Base-by-base conservation (phyloP, 2,888 invertebrate genomes). In the Odontocolon sp. region DNA sequence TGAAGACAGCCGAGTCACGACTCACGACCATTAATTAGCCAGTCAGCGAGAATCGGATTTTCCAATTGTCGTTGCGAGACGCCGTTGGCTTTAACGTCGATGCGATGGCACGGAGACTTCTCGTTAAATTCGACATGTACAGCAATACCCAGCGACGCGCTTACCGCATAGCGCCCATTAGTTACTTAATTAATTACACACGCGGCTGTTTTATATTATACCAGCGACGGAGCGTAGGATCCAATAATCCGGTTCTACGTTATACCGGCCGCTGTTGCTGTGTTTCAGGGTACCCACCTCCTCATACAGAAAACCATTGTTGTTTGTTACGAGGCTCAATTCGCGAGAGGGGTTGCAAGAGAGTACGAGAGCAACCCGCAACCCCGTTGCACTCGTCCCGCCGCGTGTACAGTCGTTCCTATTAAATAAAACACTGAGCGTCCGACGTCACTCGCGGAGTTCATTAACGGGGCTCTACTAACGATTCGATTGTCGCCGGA, bases 281-380 rank as follows among this genome's bases (percentile, higher is more conserved):
- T 18, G 23, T 33, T 33, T 31, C 31, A 45, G 9, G 11, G 23
- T n/a, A 6, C 26, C 3, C 42, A 14, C 26, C 21, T 79, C 81
- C 81, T 80, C 28, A 28, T 8, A 5, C 8, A n/a, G 3, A 33
- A n/a, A 18, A 54, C 31, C n/a, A 16, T 16, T 86, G 83, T 84
- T 87, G 85, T 87, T 88, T 86, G 88, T 88, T 86, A 83, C 88
- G 83, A 87, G 87, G 86, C 83, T 84, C 86, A 84, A 85, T 87
- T 87, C 84, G 82, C 68, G 16, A 31, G 14, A 14, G 57, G 16
- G 47, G 45, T 59, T 26, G 47, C 67, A 45, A 63, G 45, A 38
- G 40, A 68, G 57, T 16, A 47, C 56, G 67, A 14, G 33, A 33
- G 57, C 42, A 18, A 16, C 6, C 77, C 77, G 54, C 59, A 70